These are phyloP conservation scores for Oriolus oriolus DNA, from an alignment of 2,113 vertebrate species.

Conservation along the genomic window DNA sequence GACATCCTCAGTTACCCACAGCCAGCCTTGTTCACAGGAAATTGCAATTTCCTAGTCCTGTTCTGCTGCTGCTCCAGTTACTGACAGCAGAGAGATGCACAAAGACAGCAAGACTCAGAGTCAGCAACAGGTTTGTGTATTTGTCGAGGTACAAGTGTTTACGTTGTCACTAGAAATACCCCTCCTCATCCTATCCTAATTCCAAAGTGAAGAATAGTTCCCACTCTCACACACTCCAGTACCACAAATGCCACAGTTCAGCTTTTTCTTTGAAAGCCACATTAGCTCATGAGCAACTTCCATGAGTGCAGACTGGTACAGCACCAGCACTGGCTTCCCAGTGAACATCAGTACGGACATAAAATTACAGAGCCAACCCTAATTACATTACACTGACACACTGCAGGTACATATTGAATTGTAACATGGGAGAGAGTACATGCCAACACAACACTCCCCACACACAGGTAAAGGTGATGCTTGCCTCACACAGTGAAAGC, in stretches of 20 bases:
- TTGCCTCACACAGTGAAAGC: background rate
- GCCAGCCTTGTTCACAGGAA: background rate
- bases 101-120: background rate
- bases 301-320: accelerated
- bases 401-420: background rate
- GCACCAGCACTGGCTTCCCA: background rate
- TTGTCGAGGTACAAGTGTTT: accelerated
- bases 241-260: background rate
- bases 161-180: background rate
- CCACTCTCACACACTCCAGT: accelerated
- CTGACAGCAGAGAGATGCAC: background rate
- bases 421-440: accelerated
- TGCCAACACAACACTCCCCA: background rate
- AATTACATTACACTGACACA: accelerated
- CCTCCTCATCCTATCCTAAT: background rate
- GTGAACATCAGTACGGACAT: background rate
- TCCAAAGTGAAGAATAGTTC: background rate
- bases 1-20: background rate
- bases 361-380: background rate
- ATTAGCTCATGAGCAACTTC: background rate
- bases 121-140: background rate
- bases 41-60: background rate
- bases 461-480: background rate
- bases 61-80: background rate
- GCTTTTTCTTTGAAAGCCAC: background rate